These are phyloP conservation scores for Polydesmus complanatus DNA, from an alignment of 2,888 invertebrate genomes.

Conservation along the genomic window DNA sequence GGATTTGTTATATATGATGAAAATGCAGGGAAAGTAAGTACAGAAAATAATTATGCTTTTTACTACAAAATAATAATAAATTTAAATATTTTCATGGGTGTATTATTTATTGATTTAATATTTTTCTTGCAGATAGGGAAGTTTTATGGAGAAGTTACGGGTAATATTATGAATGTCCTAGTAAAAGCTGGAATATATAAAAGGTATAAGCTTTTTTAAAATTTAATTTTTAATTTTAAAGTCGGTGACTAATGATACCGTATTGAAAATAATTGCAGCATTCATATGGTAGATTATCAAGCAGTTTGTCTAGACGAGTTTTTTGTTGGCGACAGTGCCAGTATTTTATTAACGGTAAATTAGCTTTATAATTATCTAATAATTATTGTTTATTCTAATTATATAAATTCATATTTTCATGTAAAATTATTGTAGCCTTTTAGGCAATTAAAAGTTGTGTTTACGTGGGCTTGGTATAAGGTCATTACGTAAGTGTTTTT, in stretches of 20 bases:
- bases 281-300: slow-evolving; percentile 76
- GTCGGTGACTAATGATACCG: neutral
- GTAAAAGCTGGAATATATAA: slow-evolving; percentile 83
- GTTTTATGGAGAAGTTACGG: slow-evolving; percentile 88
- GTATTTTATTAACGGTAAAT: slow-evolving; percentile 20
- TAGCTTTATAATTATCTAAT: neutral
- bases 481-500: slow-evolving; percentile 19
- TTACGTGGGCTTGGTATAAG: slow-evolving; percentile 23
- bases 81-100: neutral
- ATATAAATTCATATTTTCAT: neutral
- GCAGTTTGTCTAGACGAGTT: slow-evolving; percentile 59
- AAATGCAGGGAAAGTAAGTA: slow-evolving; percentile 16
- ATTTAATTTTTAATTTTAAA: neutral
- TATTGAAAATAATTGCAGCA: slow-evolving; percentile 43
- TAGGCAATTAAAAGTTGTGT: slow-evolving; percentile 21
- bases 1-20: slow-evolving; percentile 87
- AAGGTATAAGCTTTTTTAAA: slow-evolving; percentile 17
- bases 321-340: slow-evolving; percentile 19
- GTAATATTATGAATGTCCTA: slow-evolving; percentile 78
- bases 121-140: slow-evolving; percentile 47
- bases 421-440: slow-evolving; percentile 21
- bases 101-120: neutral
- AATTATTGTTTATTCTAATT: neutral
- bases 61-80: no score
- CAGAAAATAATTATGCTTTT: no score